Conservation (phyloP, 2,888 invertebrate species). For the Malacosoma neustria region DNA sequence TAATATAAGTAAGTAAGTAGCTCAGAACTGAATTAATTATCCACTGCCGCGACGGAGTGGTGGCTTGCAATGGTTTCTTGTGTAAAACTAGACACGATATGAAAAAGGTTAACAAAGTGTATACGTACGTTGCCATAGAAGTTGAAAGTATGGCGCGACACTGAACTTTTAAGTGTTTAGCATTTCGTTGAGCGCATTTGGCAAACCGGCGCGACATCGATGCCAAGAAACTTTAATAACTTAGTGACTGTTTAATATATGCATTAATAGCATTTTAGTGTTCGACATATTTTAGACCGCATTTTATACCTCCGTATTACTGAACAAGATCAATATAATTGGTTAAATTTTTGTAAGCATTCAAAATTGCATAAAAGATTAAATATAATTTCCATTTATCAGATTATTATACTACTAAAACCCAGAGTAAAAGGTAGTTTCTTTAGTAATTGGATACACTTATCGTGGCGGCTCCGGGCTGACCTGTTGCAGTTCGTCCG, state of each 20-base stretch:
- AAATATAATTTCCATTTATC: no score
- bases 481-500: conserved; percentile 44
- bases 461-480: conserved; percentile 56
- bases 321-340: no score
- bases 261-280: no score
- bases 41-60: conserved; percentile 30
- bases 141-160: conserved; percentile 17
- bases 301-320: no score
- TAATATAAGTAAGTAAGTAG: conserved; percentile 63
- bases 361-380: no score
- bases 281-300: no score
- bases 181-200: not conserved
- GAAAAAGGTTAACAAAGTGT: conserved; percentile 51
- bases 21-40: conserved; percentile 66
- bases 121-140: conserved; percentile 23
- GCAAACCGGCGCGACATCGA: not conserved
- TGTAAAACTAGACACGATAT: conserved; percentile 59
- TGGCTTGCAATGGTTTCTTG: conserved; percentile 61
- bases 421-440: not conserved
- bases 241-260: not conserved
- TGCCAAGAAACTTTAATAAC: not conserved
- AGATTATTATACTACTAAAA: no score
- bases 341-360: no score
- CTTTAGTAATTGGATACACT: conserved; percentile 61
- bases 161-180: not conserved